phyloP scores from a whole-genome alignment of 2,113 vertebrate genomes.

The Myrmophylax atrothorax region DNA sequence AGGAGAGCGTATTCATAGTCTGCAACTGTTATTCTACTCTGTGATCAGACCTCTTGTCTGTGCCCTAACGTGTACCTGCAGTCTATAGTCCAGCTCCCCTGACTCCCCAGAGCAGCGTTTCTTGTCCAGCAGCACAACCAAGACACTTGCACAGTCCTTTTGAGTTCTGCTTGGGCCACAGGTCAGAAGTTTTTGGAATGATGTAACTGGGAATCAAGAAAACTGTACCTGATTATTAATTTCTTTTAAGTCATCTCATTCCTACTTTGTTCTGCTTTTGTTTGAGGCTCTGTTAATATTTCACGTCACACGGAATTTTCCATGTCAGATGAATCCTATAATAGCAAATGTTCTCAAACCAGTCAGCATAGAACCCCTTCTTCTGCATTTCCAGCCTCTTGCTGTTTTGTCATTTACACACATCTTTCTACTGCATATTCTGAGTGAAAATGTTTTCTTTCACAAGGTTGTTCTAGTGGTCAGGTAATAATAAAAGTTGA shows the following conservation, averaged over 20 bases:
- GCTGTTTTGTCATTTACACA: background rate
- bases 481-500: background rate
- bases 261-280: background rate
- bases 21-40: background rate
- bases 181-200: background rate
- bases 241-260: background rate
- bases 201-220: background rate
- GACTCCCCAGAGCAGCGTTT: fast-evolving
- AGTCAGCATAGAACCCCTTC: background rate
- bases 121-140: background rate
- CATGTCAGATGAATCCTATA: background rate
- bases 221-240: background rate
- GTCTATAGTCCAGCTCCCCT: background rate
- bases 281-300: background rate
- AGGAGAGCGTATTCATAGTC: background rate
- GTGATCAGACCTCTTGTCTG: background rate
- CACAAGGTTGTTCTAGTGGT: background rate
- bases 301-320: background rate
- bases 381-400: background rate
- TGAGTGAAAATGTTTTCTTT: background rate
- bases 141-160: background rate
- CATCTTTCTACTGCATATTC: background rate
- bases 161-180: background rate
- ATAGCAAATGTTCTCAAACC: background rate
- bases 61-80: background rate